Evolutionary conservation across 2,113 vertebrate species (phyloP).

Genomic region (Rhombomys opimus): DNA sequence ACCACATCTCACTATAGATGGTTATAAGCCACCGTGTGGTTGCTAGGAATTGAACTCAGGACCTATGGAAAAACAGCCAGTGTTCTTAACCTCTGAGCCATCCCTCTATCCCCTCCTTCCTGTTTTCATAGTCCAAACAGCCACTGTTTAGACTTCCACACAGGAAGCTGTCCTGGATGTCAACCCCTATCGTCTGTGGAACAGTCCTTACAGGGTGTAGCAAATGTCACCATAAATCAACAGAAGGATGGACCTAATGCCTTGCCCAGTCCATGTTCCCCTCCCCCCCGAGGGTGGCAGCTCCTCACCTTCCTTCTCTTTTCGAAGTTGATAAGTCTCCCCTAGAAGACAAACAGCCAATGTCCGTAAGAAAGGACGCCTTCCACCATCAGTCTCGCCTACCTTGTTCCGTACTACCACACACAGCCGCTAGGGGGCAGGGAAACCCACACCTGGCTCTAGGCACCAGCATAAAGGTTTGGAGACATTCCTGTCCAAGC

Average conservation of each 20-base stretch:
- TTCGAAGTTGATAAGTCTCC: constrained; percentile 97
- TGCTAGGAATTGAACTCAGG: too few species aligned
- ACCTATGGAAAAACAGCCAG: too few species aligned
- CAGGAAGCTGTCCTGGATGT: not conserved
- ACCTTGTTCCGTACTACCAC: not conserved
- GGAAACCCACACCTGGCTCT: accelerated
- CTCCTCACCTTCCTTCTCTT: constrained; percentile 96
- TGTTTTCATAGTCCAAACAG: not conserved
- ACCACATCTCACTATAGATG: too few species aligned
- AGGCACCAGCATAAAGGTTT: accelerated
- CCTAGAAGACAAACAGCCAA: constrained; percentile 85
- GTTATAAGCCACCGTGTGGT: too few species aligned
- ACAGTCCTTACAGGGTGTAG: not conserved
- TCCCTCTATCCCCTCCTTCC: too few species aligned
- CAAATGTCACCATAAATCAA: too few species aligned
- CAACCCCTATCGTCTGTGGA: not conserved
- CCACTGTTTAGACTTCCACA: not conserved
- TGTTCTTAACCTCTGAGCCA: too few species aligned
- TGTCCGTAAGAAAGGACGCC: not conserved
- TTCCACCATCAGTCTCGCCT: accelerated
- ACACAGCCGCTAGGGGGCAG: constrained; percentile 13
- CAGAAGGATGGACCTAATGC: accelerated
- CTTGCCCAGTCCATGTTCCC: not conserved
- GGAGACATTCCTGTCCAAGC: not conserved
- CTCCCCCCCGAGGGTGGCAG: accelerated